Conservation (phyloP, 1,140 invertebrate genomes). For the Cherax destructor region DNA sequence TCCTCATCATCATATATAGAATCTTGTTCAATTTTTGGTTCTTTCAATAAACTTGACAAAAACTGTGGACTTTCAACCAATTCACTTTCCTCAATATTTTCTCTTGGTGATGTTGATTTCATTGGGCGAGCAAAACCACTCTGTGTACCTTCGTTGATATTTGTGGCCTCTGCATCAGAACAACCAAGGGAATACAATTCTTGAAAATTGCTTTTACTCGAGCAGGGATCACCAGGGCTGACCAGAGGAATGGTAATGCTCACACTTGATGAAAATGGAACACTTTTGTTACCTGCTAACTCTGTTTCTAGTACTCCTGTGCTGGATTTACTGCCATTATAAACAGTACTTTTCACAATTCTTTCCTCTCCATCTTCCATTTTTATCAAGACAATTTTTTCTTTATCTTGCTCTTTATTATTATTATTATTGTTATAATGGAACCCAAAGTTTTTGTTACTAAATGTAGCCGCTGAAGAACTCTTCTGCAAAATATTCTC, state of each 20-base stretch:
- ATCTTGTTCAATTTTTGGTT: not conserved
- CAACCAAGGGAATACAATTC: not conserved
- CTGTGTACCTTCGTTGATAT: not conserved
- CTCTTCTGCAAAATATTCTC: not conserved
- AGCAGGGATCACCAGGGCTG: not conserved
- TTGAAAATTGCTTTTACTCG: not conserved
- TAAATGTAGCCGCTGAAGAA: not conserved
- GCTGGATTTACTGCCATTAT: not conserved
- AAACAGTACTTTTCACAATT: not conserved
- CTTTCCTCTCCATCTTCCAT: slow-evolving; percentile 20
- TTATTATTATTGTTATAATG: not conserved
- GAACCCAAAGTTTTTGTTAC: not conserved
- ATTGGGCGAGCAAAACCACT: not conserved
- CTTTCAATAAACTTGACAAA: not conserved
- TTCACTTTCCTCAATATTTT: not conserved
- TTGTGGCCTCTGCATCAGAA: not conserved
- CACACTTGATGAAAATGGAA: not conserved
- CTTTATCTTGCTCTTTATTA: not conserved
- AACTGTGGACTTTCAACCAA: not conserved
- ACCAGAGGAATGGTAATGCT: not conserved
- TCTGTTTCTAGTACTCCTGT: not conserved
- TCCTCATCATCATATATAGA: not conserved
- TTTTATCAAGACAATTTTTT: not conserved
- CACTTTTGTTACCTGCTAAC: not conserved
- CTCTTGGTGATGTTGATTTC: not conserved